Conservation (phyloP, 2,888 invertebrate genomes). For the Melolontha melolontha region DNA sequence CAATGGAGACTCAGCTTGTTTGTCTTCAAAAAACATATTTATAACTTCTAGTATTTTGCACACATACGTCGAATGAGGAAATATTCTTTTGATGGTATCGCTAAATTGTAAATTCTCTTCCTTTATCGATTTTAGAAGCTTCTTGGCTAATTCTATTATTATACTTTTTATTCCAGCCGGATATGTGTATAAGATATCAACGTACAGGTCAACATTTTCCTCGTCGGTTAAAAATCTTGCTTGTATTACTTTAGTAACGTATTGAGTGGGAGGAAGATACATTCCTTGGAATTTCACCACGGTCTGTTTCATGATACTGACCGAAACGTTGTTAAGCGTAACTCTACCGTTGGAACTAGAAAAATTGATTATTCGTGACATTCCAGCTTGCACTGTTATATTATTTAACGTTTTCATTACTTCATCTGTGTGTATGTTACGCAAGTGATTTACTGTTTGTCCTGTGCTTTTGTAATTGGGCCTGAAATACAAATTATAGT, state of each 20-base stretch:
- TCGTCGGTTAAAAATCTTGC: constrained; percentile 37
- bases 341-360: constrained; percentile 29
- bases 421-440: constrained; percentile 34
- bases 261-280: constrained; percentile 31
- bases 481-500: not conserved
- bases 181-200: constrained; percentile 26
- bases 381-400: constrained; percentile 4
- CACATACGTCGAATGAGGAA: constrained; percentile 39
- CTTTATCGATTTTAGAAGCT: constrained; percentile 16
- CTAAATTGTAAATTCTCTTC: constrained; percentile 27
- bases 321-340: constrained; percentile 32
- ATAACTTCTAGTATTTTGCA: constrained; percentile 38
- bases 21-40: constrained; percentile 36
- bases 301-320: constrained; percentile 37
- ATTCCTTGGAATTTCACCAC: constrained; percentile 41
- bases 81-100: constrained; percentile 28
- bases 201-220: constrained; percentile 36
- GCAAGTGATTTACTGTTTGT: constrained; percentile 31
- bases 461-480: constrained; percentile 19
- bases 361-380: constrained; percentile 22
- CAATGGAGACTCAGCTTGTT: constrained; percentile 11
- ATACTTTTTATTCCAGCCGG: constrained; percentile 28
- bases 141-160: constrained; percentile 32
- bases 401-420: constrained; percentile 31
- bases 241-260: constrained; percentile 36